phyloP scores from a whole-genome alignment of 2,888 invertebrate species.

The Melanchra persicariae region DNA sequence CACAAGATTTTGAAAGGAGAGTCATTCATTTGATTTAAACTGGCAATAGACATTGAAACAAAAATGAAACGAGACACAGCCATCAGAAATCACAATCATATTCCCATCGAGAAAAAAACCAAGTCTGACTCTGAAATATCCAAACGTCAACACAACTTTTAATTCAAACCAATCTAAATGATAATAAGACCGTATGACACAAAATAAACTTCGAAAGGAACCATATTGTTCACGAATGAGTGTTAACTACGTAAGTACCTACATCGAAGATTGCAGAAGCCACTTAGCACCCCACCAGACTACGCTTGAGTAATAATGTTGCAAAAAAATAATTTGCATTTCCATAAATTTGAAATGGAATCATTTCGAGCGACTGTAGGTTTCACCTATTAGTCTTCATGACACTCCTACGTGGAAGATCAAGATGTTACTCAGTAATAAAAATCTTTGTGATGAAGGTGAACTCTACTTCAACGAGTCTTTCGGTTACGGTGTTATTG shows the following conservation, averaged over 20 bases:
- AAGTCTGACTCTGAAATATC: constrained; percentile 34
- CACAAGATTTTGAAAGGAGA: background rate
- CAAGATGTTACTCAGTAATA: background rate
- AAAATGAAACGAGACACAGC: background rate
- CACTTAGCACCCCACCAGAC: constrained; percentile 62
- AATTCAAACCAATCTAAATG: constrained; percentile 43
- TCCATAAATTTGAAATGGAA: constrained; percentile 38
- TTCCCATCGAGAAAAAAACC: constrained; percentile 15
- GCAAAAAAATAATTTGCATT: constrained; percentile 56
- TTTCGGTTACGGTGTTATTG: constrained; percentile 1
- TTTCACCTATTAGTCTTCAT: constrained; percentile 21
- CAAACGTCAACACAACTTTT: constrained; percentile 35
- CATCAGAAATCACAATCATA: constrained; percentile 31
- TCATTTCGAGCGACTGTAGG: background rate
- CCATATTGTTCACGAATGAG: constrained; percentile 43
- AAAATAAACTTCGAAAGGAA: constrained; percentile 35
- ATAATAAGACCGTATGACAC: constrained; percentile 15
- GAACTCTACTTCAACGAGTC: background rate
- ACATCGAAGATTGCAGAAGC: constrained; percentile 20
- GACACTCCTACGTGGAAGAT: constrained; percentile 25
- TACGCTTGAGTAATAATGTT: constrained; percentile 59
- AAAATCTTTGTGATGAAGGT: too few species aligned
- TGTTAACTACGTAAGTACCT: constrained; percentile 52
- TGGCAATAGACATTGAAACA: background rate
- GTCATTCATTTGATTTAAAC: background rate